These are phyloP conservation scores for Pyrgilauda ruficollis DNA, from an alignment of 2,113 vertebrate species.

Conservation along the genomic window DNA sequence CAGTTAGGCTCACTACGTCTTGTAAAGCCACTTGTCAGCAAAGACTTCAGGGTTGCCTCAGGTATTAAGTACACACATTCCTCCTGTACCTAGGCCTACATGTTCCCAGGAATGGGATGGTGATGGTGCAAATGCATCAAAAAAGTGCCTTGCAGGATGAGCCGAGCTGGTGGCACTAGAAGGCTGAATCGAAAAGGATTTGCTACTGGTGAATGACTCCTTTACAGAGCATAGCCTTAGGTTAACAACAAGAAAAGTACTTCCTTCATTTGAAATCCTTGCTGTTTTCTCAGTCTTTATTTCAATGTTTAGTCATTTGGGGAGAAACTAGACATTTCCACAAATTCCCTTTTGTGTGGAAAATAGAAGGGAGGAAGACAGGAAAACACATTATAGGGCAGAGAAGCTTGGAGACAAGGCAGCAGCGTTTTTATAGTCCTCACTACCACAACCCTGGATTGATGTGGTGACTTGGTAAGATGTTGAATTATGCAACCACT, in stretches of 20 bases:
- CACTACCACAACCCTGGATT: background rate
- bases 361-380: conserved; percentile 19
- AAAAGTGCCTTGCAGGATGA: background rate
- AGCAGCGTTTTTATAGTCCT: background rate
- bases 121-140: background rate
- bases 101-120: fast-evolving
- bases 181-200: background rate
- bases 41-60: background rate
- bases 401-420: background rate
- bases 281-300: background rate
- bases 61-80: background rate
- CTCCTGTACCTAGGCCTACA: background rate
- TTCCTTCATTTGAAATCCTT: background rate
- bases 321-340: background rate
- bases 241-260: background rate
- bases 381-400: background rate
- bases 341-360: background rate
- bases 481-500: background rate
- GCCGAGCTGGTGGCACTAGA: background rate
- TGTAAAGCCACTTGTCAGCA: background rate
- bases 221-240: background rate
- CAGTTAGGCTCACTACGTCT: background rate
- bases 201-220: background rate
- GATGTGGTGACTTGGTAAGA: conserved; percentile 46
- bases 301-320: background rate